These are phyloP conservation scores for Aculops lycopersici DNA, from an alignment of 1,140 invertebrate genomes.

Conservation along the genomic window DNA sequence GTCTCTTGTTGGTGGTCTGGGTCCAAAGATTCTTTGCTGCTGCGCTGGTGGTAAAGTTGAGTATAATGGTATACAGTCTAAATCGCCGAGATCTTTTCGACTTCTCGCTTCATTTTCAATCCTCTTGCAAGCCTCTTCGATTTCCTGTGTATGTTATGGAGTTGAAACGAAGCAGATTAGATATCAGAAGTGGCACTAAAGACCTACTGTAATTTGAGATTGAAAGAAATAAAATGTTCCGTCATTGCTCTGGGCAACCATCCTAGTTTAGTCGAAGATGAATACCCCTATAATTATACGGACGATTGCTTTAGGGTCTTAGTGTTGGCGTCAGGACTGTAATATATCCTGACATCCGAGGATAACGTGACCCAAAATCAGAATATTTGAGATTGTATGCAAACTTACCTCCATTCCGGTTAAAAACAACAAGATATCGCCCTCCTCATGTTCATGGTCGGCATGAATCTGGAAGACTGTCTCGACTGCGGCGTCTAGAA, in stretches of 20 bases:
- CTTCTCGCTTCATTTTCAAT: slow-evolving; percentile 90
- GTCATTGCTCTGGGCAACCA: background rate
- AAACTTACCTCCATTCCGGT: slow-evolving; percentile 40
- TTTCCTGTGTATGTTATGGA: slow-evolving; percentile 33
- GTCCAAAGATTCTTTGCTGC: slow-evolving; percentile 88
- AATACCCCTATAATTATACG: background rate
- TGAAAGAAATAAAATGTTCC: background rate
- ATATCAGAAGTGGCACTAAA: background rate
- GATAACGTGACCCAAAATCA: background rate
- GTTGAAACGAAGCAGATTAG: slow-evolving; percentile 1
- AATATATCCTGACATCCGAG: background rate
- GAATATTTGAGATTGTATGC: too few relatives aligned
- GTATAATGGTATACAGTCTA: slow-evolving; percentile 94
- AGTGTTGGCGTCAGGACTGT: background rate
- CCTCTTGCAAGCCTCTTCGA: slow-evolving; percentile 93
- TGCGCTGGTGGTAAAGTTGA: slow-evolving; percentile 87
- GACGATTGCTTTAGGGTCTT: background rate
- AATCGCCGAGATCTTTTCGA: slow-evolving; percentile 67
- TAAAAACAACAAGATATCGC: slow-evolving; percentile 75
- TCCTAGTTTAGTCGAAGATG: background rate
- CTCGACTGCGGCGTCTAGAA: slow-evolving; percentile 86
- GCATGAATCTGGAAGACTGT: slow-evolving; percentile 98
- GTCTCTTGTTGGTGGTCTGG: slow-evolving; percentile 67
- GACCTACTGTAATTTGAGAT: background rate
- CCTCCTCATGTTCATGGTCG: slow-evolving; percentile 62